These are phyloP conservation scores for Phrynosoma platyrhinos DNA, from an alignment of 2,113 vertebrate species.

Conservation along the genomic window DNA sequence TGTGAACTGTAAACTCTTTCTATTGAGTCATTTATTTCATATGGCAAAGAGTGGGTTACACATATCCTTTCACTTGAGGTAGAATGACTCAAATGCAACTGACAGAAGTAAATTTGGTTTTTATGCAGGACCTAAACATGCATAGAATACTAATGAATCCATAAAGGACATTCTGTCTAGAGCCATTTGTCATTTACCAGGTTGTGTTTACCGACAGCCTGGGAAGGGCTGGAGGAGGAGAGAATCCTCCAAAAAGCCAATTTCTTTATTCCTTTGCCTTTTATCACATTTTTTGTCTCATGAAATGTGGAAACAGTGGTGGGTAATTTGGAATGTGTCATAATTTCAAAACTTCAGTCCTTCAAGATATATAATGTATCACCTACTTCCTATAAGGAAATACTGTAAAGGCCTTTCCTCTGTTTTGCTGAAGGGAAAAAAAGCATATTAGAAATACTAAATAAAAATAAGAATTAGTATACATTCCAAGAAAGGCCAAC, in stretches of 20 bases:
- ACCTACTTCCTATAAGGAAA: neutral
- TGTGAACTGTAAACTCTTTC: neutral
- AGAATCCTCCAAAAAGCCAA: slow-evolving; percentile 10
- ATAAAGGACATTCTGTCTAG: slow-evolving; percentile 15
- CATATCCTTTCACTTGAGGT: slow-evolving; percentile 15
- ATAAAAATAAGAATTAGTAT: neutral
- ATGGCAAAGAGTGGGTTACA: neutral
- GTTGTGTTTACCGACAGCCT: slow-evolving; percentile 19
- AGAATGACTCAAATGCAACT: slow-evolving; percentile 25
- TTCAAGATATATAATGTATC: neutral
- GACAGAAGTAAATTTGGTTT: slow-evolving; percentile 50
- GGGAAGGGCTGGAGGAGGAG: slow-evolving; percentile 1
- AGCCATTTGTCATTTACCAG: slow-evolving; percentile 15
- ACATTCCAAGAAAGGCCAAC: neutral
- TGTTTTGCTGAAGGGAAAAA: neutral
- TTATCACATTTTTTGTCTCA: neutral
- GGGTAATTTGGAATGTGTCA: slow-evolving; percentile 11
- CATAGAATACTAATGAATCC: slow-evolving; percentile 38
- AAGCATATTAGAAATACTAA: neutral
- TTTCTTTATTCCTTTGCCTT: neutral
- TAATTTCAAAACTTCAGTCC: neutral
- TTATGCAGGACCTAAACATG: slow-evolving; percentile 32
- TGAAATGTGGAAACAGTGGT: neutral
- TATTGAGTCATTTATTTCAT: neutral
- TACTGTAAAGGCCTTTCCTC: neutral